phyloP scores from a whole-genome alignment of 2,888 invertebrate genomes.

The Phortica okadai region DNA sequence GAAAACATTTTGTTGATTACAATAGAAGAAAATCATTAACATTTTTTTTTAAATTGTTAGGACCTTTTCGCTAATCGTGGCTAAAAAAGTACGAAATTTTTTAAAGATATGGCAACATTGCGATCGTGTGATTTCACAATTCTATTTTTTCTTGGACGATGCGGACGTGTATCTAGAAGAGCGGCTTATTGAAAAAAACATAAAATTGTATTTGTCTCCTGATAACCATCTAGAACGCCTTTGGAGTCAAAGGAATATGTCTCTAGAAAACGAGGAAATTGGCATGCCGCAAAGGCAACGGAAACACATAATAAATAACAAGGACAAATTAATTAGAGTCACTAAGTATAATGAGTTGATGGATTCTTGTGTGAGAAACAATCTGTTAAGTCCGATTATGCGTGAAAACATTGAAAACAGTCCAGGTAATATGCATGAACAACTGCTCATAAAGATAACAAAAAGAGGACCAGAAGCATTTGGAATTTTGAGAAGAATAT shows the following conservation, averaged over 20 bases:
- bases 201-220: too few relatives aligned
- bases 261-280: conserved; percentile 42
- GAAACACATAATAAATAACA: conserved; percentile 78
- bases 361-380: conserved; percentile 53
- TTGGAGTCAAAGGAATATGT: conserved; percentile 61
- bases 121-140: neutral
- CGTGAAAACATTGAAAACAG: conserved; percentile 54
- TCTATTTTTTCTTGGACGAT: neutral
- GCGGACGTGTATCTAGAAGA: neutral
- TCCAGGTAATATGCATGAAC: conserved; percentile 59
- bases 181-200: too few relatives aligned
- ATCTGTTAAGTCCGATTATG: conserved; percentile 65
- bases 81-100: too few relatives aligned
- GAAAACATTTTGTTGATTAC: too few relatives aligned
- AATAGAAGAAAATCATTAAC: too few relatives aligned
- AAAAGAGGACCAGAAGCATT: conserved; percentile 80
- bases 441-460: conserved; percentile 78
- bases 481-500: conserved; percentile 76
- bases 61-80: too few relatives aligned
- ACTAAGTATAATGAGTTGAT: conserved; percentile 78
- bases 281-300: conserved; percentile 78
- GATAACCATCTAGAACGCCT: conserved; percentile 41
- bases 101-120: too few relatives aligned
- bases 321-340: conserved; percentile 77
- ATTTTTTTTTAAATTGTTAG: too few relatives aligned